Evolutionary conservation across 2,797 vertebrate genomes (phyloP).

Genomic region (Pantherophis alleghaniensis): DNA sequence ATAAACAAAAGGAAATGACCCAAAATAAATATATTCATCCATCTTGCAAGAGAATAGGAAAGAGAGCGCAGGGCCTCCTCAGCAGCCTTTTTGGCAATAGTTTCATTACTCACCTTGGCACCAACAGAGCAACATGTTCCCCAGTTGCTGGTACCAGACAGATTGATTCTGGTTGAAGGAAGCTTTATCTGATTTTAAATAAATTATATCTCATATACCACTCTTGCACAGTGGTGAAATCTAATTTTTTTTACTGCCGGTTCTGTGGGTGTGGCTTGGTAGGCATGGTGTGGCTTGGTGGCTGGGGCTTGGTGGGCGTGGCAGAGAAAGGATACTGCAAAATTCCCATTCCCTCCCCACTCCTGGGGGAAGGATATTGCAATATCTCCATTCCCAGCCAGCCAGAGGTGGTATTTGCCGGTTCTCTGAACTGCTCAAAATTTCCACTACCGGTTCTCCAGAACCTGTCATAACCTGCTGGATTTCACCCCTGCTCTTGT

Average conservation of each 20-base stretch:
- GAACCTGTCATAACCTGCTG: too few relatives aligned
- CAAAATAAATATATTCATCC: not conserved
- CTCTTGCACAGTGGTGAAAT: not conserved
- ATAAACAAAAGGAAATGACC: not conserved
- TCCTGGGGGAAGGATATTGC: too few relatives aligned
- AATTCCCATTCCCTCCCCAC: too few relatives aligned
- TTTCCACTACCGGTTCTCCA: too few relatives aligned
- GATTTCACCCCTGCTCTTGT: not conserved
- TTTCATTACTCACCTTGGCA: not conserved
- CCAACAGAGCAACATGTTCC: not conserved
- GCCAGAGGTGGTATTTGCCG: too few relatives aligned
- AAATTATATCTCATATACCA: not conserved
- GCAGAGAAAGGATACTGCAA: too few relatives aligned
- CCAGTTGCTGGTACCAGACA: not conserved
- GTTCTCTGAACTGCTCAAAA: too few relatives aligned
- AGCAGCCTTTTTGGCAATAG: not conserved
- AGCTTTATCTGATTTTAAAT: not conserved
- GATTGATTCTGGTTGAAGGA: not conserved
- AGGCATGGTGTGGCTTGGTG: too few relatives aligned
- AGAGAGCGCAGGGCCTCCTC: not conserved
- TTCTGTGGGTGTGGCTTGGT: too few relatives aligned
- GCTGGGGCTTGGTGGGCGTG: too few relatives aligned
- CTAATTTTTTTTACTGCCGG: too few relatives aligned
- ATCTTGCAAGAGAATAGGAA: not conserved
- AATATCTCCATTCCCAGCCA: too few relatives aligned